Conservation (phyloP, 1,140 invertebrate genomes). For the Carposina sasakii region DNA sequence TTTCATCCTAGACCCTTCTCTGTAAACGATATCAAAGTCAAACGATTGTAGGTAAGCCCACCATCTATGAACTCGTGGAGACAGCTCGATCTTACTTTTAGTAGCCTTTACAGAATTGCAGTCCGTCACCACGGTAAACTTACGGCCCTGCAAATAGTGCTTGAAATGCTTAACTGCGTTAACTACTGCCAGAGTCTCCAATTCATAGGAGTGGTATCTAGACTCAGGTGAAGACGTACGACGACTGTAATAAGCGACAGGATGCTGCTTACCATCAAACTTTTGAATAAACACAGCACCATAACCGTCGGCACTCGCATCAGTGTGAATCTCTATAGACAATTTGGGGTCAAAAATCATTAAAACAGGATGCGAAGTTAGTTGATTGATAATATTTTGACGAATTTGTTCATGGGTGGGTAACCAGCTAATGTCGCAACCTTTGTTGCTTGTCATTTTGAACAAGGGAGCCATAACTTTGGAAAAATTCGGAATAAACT, state of each 20-base stretch:
- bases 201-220: slow-evolving; percentile 16
- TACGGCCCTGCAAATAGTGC: slow-evolving; percentile 13
- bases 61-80: slow-evolving; percentile 34
- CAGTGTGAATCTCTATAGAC: slow-evolving; percentile 21
- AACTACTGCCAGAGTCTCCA: slow-evolving; percentile 15
- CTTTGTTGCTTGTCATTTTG: background rate
- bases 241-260: slow-evolving; percentile 12
- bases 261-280: slow-evolving; percentile 24
- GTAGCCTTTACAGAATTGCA: slow-evolving; percentile 41
- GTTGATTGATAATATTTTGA: background rate
- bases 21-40: slow-evolving; percentile 16
- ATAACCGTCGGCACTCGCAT: slow-evolving; percentile 25
- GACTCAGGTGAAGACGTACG: slow-evolving; percentile 10
- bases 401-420: background rate
- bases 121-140: slow-evolving; percentile 19
- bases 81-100: slow-evolving; percentile 33
- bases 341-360: slow-evolving; percentile 38
- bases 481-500: slow-evolving; percentile 14
- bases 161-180: slow-evolving; percentile 20
- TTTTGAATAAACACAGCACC: slow-evolving; percentile 17
- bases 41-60: slow-evolving; percentile 24
- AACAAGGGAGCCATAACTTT: slow-evolving; percentile 7
- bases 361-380: background rate
- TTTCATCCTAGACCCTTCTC: slow-evolving; percentile 9
- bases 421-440: background rate